Base-by-base conservation (phyloP, 1,140 invertebrate species). In the Drosophila oshimai region DNA sequence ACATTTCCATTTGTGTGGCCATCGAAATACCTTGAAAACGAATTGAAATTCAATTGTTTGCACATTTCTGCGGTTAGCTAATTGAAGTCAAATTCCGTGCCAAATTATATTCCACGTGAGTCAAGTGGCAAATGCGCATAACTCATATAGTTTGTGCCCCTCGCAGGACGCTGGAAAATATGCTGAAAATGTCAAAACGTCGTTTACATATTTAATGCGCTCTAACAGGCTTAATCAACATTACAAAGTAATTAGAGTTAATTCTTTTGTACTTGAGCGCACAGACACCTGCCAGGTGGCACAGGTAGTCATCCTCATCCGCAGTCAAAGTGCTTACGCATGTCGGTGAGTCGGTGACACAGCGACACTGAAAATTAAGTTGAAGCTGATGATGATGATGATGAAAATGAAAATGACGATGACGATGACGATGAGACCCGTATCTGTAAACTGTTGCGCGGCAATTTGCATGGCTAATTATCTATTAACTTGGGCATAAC, bases 241-340 rank as follows among this genome's bases (percentile, higher is more conserved):
- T 86, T 87, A 86, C 80, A 86, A 86, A 86, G 80, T 86, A 87
- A 86, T 86, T 86, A 86, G 76, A 86, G 76, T 86, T 86, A 86
- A 86, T 86, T 81, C 81, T 86, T 75, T 84, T 84, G 80, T 86
- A 60, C 80, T 68, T 65, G 61, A 75, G 64, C n/a, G 39, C 6
- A 18, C 33, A 58, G 46, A 71, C 73, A 77, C 67, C 73, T 76
- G 58, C 5, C 50, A 71, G 28, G n/a, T 26, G 58, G 37, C 41
- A 18, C 6, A 62, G 57, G 57, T 44, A 67, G 51, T 49, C 36
- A 51, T n/a, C n/a, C n/a, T n/a, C n/a, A n/a, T n/a, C 6, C 61
- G 62, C 50, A 60, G 29, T 58, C 44, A 70, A 60, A 50, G 68
- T 71, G 68, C 68, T 71, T 71, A 71, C 68, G 68, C 68, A 70